Percentiles rank a stretch among this genome's conserved stretches.
phyloP scores from a whole-genome alignment of 37 sponge, comb jelly and placozoan genomes.

The Hormiphora californensis region DNA sequence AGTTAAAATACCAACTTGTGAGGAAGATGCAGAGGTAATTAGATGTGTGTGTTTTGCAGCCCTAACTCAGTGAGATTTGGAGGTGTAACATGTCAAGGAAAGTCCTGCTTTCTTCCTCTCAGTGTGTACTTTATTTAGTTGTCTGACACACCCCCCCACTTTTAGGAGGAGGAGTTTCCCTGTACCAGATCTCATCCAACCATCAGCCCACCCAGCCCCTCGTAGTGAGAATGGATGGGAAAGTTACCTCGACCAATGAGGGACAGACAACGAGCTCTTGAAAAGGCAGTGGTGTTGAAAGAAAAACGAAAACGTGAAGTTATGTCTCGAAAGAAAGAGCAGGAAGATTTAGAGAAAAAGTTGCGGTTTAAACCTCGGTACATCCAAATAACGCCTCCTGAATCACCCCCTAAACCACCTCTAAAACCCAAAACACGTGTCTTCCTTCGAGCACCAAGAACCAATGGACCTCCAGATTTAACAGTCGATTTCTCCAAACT shows the following conservation, averaged over 20 bases:
- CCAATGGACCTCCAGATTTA: not conserved
- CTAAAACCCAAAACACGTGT: not conserved
- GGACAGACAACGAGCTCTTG: not conserved
- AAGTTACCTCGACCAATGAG: not conserved
- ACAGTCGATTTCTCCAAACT: not conserved
- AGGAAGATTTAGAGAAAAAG: not conserved
- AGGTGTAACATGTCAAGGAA: no score
- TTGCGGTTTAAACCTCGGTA: constrained; percentile 8
- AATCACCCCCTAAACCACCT: not conserved
- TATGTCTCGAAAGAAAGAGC: not conserved
- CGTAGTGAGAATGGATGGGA: no score
- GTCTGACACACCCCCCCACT: no score
- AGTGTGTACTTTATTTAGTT: no score
- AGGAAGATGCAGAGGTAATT: not conserved
- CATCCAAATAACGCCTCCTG: constrained; percentile 1
- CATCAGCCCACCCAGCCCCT: no score
- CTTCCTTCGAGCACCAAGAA: not conserved
- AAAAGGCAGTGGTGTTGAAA: not conserved
- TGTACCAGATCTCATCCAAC: no score
- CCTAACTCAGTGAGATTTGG: no score
- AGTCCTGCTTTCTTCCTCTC: no score
- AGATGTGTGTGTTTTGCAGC: no score
- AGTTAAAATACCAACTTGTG: not conserved
- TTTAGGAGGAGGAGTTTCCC: no score
- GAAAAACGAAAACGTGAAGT: constrained; percentile 21